These are phyloP conservation scores for Oncopeltus fasciatus DNA, from an alignment of 1,140 invertebrate species.

Conservation along the genomic window DNA sequence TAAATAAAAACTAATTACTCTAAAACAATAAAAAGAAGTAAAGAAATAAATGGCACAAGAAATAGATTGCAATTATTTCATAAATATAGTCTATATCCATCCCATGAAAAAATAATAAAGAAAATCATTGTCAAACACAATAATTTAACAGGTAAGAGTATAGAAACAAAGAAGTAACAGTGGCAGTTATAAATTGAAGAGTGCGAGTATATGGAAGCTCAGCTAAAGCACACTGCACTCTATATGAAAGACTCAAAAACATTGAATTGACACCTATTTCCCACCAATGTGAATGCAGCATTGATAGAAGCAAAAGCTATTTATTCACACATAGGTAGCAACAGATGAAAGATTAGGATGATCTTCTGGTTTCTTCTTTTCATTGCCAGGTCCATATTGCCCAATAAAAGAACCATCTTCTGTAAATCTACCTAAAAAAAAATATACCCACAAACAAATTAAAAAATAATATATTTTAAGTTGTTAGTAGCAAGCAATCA, in stretches of 20 bases:
- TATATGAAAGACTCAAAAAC: constrained; percentile 20
- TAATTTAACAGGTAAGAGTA: background rate
- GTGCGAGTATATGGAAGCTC: constrained; percentile 19
- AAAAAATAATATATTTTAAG: too few relatives aligned
- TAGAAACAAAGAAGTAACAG: background rate
- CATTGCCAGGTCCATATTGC: constrained; percentile 72
- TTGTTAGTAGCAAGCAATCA: too few relatives aligned
- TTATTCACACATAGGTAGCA: constrained; percentile 45
- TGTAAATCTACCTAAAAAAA: constrained; percentile 70
- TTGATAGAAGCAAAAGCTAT: constrained; percentile 12
- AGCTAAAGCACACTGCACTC: constrained; percentile 21
- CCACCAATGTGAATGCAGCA: background rate
- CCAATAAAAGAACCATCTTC: constrained; percentile 97
- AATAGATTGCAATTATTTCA: background rate
- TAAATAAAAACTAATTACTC: too few relatives aligned
- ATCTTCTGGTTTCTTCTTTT: constrained; percentile 38
- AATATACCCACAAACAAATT: too few relatives aligned
- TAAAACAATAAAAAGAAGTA: background rate
- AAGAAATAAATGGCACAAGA: background rate
- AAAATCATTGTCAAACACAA: background rate
- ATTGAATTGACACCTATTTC: constrained; percentile 17
- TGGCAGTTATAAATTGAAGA: constrained; percentile 1
- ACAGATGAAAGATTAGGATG: constrained; percentile 40
- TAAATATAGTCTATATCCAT: background rate
- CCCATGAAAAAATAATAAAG: background rate